Percentiles rank a stretch among this genome's conserved stretches.
Conservation (phyloP, 2,113 vertebrate species). For the Centropristis striata region DNA sequence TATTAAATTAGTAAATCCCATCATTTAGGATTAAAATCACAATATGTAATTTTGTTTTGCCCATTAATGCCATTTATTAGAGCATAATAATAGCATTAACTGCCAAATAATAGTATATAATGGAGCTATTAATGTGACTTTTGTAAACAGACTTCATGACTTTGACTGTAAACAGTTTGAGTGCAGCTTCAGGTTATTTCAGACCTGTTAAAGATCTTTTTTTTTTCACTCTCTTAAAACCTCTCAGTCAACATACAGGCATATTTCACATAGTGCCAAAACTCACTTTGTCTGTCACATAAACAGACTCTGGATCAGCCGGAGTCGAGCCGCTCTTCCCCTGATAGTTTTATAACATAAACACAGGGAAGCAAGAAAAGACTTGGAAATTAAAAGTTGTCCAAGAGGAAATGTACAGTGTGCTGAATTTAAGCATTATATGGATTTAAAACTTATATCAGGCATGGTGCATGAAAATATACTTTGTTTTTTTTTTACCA, state of each 20-base stretch:
- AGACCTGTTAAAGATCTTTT: conserved; percentile 42
- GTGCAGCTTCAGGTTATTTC: not conserved
- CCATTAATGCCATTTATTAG: not conserved
- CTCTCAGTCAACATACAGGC: conserved; percentile 76
- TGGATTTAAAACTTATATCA: no score
- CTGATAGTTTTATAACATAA: no score
- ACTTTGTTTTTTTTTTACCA: no score
- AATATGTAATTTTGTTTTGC: not conserved
- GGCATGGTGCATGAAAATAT: no score
- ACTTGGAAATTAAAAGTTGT: no score
- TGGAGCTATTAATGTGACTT: not conserved
- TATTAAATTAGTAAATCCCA: not conserved
- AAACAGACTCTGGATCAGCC: conserved; percentile 34
- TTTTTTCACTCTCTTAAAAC: conserved; percentile 70
- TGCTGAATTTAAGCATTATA: no score
- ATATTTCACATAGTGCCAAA: conserved; percentile 80
- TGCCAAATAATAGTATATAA: not conserved
- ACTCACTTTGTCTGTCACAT: conserved; percentile 55
- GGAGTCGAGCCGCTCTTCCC: no score
- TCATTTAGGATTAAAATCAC: not conserved
- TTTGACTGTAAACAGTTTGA: not conserved
- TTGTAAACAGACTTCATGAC: not conserved
- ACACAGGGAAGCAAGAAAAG: no score
- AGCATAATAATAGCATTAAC: not conserved
- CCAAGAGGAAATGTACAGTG: no score